phyloP scores from a whole-genome alignment of 2,113 vertebrate species.

The Martes martes region DNA sequence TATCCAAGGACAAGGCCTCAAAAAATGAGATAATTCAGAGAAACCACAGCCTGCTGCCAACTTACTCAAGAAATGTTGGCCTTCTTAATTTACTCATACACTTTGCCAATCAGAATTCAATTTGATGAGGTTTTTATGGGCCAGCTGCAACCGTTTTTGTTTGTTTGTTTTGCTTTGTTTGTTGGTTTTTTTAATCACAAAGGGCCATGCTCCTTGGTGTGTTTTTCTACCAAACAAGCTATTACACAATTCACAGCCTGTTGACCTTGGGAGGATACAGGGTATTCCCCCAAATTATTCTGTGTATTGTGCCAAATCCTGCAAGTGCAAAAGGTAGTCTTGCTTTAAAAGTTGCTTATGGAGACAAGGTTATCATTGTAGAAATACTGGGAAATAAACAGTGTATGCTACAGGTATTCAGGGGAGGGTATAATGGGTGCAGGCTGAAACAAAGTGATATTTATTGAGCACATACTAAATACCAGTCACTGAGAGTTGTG shows the following conservation, averaged over 20 bases:
- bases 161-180: not conserved
- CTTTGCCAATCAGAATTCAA: constrained; percentile 28
- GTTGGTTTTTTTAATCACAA: not conserved
- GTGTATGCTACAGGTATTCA: not conserved
- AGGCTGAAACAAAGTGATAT: not conserved
- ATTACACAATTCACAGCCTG: not conserved
- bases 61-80: not conserved
- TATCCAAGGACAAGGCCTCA: not conserved
- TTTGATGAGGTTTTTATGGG: not conserved
- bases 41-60: not conserved
- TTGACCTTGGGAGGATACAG: not conserved
- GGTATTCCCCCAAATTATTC: not conserved
- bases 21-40: not conserved
- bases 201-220: not conserved
- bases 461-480: not conserved
- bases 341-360: not conserved
- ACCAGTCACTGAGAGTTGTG: not conserved
- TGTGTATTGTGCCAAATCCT: not conserved
- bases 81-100: not conserved
- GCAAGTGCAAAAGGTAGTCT: not conserved
- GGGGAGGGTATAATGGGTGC: not conserved
- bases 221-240: not conserved
- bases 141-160: not conserved
- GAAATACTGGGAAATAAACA: not conserved
- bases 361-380: not conserved